Percentiles rank a stretch among this genome's conserved stretches.
phyloP scores from a whole-genome alignment of 2,888 invertebrate species.

The Pristionchus maxplancki region DNA sequence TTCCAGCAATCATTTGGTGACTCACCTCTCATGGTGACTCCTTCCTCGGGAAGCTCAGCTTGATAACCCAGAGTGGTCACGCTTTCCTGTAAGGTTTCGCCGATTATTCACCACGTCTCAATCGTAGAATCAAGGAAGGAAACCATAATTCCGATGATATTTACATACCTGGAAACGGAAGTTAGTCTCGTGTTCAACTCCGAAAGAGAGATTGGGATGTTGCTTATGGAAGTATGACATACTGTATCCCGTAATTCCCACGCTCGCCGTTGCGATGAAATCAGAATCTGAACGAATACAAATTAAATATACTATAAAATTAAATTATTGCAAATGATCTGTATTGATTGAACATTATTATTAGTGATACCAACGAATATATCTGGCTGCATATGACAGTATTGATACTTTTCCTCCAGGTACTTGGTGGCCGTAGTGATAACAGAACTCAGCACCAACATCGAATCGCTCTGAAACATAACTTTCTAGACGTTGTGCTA shows the following conservation, averaged over 20 bases:
- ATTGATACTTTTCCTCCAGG: conserved; percentile 91
- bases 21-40: conserved; percentile 92
- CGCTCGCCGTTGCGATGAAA: conserved; percentile 79
- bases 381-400: conserved; percentile 89
- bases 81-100: conserved; percentile 37
- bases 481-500: background rate
- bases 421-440: conserved; percentile 89
- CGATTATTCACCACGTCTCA: too few relatives aligned
- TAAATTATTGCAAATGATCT: too few relatives aligned
- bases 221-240: conserved; percentile 95
- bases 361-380: conserved; percentile 78
- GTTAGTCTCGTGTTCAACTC: conserved; percentile 91
- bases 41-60: conserved; percentile 92
- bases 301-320: background rate
- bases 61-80: conserved; percentile 94
- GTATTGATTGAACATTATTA: background rate
- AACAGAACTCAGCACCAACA: conserved; percentile 93
- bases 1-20: too few relatives aligned
- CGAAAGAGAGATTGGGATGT: conserved; percentile 84
- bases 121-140: too few relatives aligned
- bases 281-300: conserved; percentile 79
- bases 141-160: background rate
- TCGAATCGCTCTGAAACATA: conserved; percentile 84
- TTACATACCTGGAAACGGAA: conserved; percentile 80
- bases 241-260: conserved; percentile 86